A percentile compares a stretch with the other conserved stretches of the same genome.
Conservation (phyloP, 2,113 vertebrate species). For the Martes martes region DNA sequence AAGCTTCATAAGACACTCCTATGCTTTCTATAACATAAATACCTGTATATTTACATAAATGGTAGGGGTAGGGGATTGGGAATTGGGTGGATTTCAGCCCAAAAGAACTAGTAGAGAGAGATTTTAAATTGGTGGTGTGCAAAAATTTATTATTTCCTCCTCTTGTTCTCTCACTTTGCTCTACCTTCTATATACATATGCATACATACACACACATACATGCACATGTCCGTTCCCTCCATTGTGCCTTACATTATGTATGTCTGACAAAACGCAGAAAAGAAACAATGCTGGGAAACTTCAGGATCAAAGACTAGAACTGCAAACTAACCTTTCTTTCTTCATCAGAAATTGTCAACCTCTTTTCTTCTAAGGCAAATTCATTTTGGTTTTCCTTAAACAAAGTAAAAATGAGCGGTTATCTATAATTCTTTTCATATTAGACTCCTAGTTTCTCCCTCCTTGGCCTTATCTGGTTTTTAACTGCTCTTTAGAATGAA, state of each 20-base stretch:
- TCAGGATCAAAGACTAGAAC: slow-evolving; percentile 61
- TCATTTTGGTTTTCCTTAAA: slow-evolving; percentile 65
- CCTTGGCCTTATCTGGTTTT: slow-evolving; percentile 58
- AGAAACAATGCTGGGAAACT: slow-evolving; percentile 73
- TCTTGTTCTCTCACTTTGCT: neutral
- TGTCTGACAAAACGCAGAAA: slow-evolving; percentile 71
- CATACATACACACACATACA: accelerated
- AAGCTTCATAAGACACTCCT: slow-evolving; percentile 7
- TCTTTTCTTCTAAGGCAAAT: slow-evolving; percentile 70
- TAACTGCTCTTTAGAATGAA: slow-evolving; percentile 52
- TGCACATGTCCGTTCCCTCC: neutral
- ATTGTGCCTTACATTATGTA: slow-evolving; percentile 54
- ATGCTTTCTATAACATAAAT: slow-evolving; percentile 34
- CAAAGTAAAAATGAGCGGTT: slow-evolving; percentile 55
- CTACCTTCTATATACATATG: too few relatives aligned
- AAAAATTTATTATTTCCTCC: neutral
- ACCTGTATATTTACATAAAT: neutral
- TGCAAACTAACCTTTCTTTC: slow-evolving; percentile 57
- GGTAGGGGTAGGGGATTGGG: neutral
- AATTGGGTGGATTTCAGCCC: slow-evolving; percentile 12
- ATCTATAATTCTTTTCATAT: neutral
- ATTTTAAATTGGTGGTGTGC: neutral
- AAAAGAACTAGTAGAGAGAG: slow-evolving; percentile 20
- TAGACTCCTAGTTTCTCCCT: slow-evolving; percentile 44
- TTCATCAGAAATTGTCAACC: slow-evolving; percentile 61